Base-by-base conservation (phyloP, 1,140 invertebrate genomes). In the Choristoneura fumiferana region DNA sequence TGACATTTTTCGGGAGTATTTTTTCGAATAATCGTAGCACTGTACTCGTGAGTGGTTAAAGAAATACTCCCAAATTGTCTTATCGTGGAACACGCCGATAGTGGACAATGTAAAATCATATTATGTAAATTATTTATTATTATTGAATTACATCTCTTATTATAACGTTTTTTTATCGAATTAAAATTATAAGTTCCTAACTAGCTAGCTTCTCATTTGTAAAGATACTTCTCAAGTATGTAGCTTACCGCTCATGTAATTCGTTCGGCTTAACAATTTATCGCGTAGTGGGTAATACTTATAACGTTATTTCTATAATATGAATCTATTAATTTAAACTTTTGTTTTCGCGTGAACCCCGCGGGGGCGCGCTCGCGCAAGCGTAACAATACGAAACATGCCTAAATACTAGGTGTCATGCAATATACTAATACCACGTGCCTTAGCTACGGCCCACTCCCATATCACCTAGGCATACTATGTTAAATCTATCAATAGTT, bases 171-270 rank as follows among this genome's bases (percentile, higher is more conserved):
- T 84, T 84, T 85, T 84, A 84, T 82, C 77, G 65, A 70, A 70
- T 73, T 83, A 79, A 83, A 84, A 76, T 80, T 80, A 71, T 83
- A 86, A 87, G 85, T 88, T 88, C 85, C 85, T 88, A 88, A 84
- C 76, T 77, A 85, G 78, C 79, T 84, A 84, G 81, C 77, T 83
- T 77, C 76, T 81, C 72, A 79, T 73, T 74, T 75, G 73, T 74
- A 76, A 75, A 80, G 65, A 64, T 56, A 39, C 43, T 56, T 65
- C 58, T 66, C 73, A 68, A 67, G 49, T 29, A 29, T 29, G 22
- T 69, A 69, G 68, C 69, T 71, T 64, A 37, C 58, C 53, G 71
- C 68, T 64, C 63, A 70, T 59, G 40, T 61, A 60, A 45, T 61
- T 72, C 60, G 64, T 63, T 71, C 62, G 60, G 53, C 66, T 57